Percentiles rank a stretch among this genome's conserved stretches.
Evolutionary conservation across 2,888 invertebrate species (phyloP).

Genomic region (Sepioteuthis lessoniana): DNA sequence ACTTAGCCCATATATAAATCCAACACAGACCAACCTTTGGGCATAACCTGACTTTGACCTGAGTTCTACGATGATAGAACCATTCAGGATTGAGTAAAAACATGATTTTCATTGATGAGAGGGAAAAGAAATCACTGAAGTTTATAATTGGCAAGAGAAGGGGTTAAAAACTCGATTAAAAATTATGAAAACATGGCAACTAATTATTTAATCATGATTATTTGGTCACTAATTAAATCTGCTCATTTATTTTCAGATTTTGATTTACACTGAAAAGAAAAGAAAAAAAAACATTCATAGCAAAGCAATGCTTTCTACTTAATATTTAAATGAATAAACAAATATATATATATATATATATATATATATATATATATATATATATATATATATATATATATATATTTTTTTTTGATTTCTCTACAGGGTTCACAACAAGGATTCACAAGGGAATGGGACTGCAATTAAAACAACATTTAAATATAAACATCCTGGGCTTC

Average conservation of each 20-base stretch:
- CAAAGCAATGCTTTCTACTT: neutral
- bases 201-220: neutral
- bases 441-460: neutral
- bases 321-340: neutral
- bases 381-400: neutral
- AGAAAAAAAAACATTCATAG: neutral
- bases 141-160: neutral
- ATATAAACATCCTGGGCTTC: slow-evolving; percentile 10
- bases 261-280: neutral
- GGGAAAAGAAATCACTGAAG: neutral
- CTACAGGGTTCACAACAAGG: slow-evolving; percentile 9
- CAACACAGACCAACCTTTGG: no score
- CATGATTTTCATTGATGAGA: neutral
- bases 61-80: neutral
- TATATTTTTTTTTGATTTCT: neutral
- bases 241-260: neutral
- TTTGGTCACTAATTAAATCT: neutral
- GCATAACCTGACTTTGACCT: no score
- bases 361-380: neutral
- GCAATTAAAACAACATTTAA: neutral
- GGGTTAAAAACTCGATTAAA: neutral
- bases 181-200: neutral
- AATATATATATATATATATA: neutral
- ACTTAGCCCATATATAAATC: no score
- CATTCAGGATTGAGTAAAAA: neutral